Evolutionary conservation across 1,140 invertebrate species (phyloP), one percentile per base, ranked within the genome.

Genomic region (Heliconius nattereri): DNA sequence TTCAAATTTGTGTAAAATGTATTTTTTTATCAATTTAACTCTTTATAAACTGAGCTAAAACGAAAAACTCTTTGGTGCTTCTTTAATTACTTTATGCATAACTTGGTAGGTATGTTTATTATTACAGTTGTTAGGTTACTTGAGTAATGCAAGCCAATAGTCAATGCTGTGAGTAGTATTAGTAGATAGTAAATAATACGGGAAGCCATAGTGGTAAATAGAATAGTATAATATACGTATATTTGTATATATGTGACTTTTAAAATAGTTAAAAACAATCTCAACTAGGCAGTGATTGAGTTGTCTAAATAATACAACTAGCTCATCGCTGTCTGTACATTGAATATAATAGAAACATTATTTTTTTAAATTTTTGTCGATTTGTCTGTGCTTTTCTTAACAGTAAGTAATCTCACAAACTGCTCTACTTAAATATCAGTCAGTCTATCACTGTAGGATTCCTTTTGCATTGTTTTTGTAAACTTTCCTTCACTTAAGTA

Each of bases 131-230:
- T 66, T 66, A 66, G 60, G 26, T 66, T 26, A 60, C 20, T 60
- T 20, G 20, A 60, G 57, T 60, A 60, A 66, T 66, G 60, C 60
- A 66, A 66, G 60, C 60, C 26, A 26, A 66, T 66, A 66, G 60
- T 66, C 60, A 66, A 66, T 26, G 60, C 60, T 66, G 13, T 66
- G 54, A 60, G 60, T 66, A 66, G 60, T 66, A 66, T 66, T 66
- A 66, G 60, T 66, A 35, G 32, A 35, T 35, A 66, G 60, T 66
- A 66, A 66, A 66, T 66, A 29, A 66, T 66, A 66, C 60, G 60
- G 60, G 60, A 66, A 66, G 60, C 60, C 60, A 66, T 66, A 66
- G 23, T 26, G 60, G 60, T 66, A 66, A 66, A 66, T 66, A 66
- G 60, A 66, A 9, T 66, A 66, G 60, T 29, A 66, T 66, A 29